Evolutionary conservation across 2,797 vertebrate genomes (phyloP), one percentile per base, ranked within the genome.

Genomic region (Tarsius wallacei): DNA sequence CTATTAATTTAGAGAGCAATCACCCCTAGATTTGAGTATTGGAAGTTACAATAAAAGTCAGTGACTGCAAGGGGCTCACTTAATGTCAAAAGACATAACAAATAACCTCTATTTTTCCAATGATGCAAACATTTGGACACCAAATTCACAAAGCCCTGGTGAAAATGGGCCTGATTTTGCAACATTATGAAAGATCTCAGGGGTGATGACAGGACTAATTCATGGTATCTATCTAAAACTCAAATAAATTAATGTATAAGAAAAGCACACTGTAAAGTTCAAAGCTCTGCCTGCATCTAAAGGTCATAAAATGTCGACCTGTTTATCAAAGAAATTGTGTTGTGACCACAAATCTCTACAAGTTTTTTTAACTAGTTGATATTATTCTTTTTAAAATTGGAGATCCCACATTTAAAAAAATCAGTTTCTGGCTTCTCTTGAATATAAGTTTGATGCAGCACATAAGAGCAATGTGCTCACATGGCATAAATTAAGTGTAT

Each of bases 1-100:
- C 86, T 97, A 59, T 90, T 68, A 73, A 87, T 42, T 94, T 90
- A 64, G 89, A 84, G n/a, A 88, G 15, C 57, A n/a, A 24, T 64
- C 42, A 24, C 33, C 47, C n/a, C 49, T 17, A 68, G 26, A 70
- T 77, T 21, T 76, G 47, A 82, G 61, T 77, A 61, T 49, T 51
- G 28, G 53, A 49, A 68, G 42, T 70, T 92, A 68, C 9, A 74
- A 22, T 90, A 36, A 81, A 36, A 81, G 59, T 84, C 15, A 24
- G 2, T 85, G 33, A 61, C n/a, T 59, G 2, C 4, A 70, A 93
- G 47, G 51, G 51, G 36, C 42, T 87, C 15, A 49, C 14, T 76
- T 77, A 28, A 33, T 61, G 33, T 85, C 66, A 82, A 95, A 83
- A 96, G 74, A 53, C 47, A 78, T 0, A n/a, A 36, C 61, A 81